Evolutionary conservation across 1,140 invertebrate species (phyloP).

Genomic region (Sitodiplosis mosellana): DNA sequence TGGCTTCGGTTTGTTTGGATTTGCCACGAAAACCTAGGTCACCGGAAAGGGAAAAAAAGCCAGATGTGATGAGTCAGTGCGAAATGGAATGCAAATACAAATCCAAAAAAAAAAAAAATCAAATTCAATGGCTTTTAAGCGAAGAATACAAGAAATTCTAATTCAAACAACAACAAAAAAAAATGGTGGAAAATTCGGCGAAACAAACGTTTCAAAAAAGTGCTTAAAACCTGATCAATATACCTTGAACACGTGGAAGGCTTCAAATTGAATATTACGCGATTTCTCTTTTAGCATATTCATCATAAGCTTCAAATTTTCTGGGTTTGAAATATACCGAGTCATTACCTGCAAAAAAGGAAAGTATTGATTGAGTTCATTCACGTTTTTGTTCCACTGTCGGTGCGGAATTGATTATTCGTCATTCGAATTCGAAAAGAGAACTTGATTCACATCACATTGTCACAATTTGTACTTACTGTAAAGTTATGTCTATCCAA

Average conservation of each 20-base stretch:
- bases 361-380: not conserved
- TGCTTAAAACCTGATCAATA: too few species aligned
- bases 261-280: constrained; percentile 99
- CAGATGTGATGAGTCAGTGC: too few species aligned
- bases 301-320: constrained; percentile 99
- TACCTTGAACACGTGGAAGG: constrained; percentile 99
- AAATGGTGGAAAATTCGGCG: too few species aligned
- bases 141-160: too few species aligned
- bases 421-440: too few species aligned
- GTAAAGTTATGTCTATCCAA: constrained; percentile 98
- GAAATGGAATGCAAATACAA: too few species aligned
- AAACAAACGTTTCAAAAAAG: too few species aligned
- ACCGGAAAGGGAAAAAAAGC: constrained; percentile 14
- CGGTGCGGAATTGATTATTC: not conserved
- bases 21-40: constrained; percentile 99
- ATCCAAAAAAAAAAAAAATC: too few species aligned
- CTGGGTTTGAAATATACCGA: constrained; percentile 95
- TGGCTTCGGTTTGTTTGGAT: constrained; percentile 98
- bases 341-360: constrained; percentile 68
- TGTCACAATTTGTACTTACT: constrained; percentile 48
- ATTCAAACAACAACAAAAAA: too few species aligned
- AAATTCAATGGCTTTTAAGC: too few species aligned
- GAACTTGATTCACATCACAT: too few species aligned
- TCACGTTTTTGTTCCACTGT: not conserved
- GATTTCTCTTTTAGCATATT: constrained; percentile 99